phyloP scores from a whole-genome alignment of 2,797 vertebrate genomes.

The Halcyon leucocephala region DNA sequence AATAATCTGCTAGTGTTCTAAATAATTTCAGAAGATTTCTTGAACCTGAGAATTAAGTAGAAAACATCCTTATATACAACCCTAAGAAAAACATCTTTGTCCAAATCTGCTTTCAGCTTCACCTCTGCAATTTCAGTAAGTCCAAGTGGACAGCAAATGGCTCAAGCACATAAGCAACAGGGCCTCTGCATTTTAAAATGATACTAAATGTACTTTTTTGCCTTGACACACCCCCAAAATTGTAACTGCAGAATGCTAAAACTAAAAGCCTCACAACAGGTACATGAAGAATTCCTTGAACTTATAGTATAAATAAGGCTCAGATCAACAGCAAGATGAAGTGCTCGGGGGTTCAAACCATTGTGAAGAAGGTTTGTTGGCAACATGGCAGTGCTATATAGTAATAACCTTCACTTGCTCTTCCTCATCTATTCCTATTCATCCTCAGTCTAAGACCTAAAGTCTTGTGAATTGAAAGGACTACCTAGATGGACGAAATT shows the following conservation, averaged over 20 bases:
- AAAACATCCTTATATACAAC: background rate
- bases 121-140: background rate
- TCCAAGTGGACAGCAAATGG: background rate
- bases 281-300: background rate
- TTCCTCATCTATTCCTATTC: background rate
- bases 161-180: background rate
- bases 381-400: background rate
- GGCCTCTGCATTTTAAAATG: background rate
- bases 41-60: background rate
- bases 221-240: background rate
- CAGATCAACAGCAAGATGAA: background rate
- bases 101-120: background rate
- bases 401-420: background rate
- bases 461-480: background rate
- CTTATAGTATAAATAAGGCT: background rate
- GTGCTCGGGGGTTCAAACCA: background rate
- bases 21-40: background rate
- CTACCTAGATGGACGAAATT: background rate
- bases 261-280: background rate
- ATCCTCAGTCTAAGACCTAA: background rate
- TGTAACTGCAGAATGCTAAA: background rate
- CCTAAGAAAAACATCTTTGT: background rate
- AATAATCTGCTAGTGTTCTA: background rate
- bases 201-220: background rate
- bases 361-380: background rate